phyloP scores from a whole-genome alignment of 1,140 invertebrate genomes.

The Sitodiplosis mosellana region DNA sequence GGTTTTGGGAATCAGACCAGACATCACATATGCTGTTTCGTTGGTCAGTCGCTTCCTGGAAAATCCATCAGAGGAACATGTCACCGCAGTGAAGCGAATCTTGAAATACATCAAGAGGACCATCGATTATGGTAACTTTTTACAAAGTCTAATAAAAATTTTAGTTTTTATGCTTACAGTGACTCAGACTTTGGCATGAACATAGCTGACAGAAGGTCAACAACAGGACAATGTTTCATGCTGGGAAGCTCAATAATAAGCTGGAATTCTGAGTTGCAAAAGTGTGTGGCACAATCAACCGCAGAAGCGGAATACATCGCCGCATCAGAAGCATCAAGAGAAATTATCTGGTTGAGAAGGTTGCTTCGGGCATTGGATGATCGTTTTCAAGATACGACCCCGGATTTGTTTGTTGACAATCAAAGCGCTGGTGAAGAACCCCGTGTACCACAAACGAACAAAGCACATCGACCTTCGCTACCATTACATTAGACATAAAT shows the following conservation, averaged over 20 bases:
- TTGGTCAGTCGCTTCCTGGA: constrained; percentile 21
- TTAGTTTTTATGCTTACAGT: too few relatives aligned
- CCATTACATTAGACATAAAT: constrained; percentile 17
- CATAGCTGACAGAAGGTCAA: constrained; percentile 14
- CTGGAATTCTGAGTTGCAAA: constrained; percentile 22
- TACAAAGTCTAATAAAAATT: constrained; percentile 11
- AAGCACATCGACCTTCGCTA: constrained; percentile 26
- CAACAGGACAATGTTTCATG: constrained; percentile 13
- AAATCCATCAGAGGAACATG: constrained; percentile 15
- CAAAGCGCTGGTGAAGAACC: constrained; percentile 13
- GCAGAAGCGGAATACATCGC: constrained; percentile 26
- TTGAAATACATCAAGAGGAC: constrained; percentile 26
- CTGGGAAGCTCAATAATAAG: constrained; percentile 13
- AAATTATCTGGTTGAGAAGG: constrained; percentile 15
- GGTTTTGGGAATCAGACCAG: constrained; percentile 18
- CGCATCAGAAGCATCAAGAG: constrained; percentile 12
- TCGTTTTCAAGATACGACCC: neutral
- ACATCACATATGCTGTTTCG: constrained; percentile 21
- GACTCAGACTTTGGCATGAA: constrained; percentile 23
- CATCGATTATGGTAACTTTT: constrained; percentile 6
- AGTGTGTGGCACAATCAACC: constrained; percentile 15
- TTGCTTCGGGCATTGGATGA: constrained; percentile 12
- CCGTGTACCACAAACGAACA: constrained; percentile 15
- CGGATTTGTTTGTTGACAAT: constrained; percentile 6
- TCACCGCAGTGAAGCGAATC: constrained; percentile 20